Evolutionary conservation across 2,888 invertebrate species (phyloP).

Genomic region (Campopleginae sp.): DNA sequence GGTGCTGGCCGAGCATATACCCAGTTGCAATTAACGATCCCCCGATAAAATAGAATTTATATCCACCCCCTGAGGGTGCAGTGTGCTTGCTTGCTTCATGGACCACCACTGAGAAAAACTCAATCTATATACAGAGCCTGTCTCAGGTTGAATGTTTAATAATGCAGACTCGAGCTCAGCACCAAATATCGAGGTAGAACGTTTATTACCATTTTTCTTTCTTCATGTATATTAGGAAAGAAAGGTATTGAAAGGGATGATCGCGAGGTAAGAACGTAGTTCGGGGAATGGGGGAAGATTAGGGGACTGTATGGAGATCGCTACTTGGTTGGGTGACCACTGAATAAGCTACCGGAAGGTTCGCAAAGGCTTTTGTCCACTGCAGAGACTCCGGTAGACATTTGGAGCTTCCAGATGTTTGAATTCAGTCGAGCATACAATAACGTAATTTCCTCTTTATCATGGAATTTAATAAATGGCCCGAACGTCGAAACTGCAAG

Average conservation of each 20-base stretch:
- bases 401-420: constrained; percentile 10
- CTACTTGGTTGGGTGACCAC: not conserved
- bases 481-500: constrained; percentile 26
- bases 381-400: too few species aligned
- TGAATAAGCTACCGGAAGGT: not conserved
- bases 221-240: not conserved
- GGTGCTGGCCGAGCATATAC: constrained; percentile 46
- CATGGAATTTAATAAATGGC: constrained; percentile 29
- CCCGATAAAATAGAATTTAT: constrained; percentile 72
- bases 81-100: constrained; percentile 49
- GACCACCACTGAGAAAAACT: constrained; percentile 47
- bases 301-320: not conserved
- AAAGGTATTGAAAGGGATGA: not conserved
- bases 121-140: constrained; percentile 7
- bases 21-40: constrained; percentile 72
- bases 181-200: not conserved
- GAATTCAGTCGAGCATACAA: constrained; percentile 23
- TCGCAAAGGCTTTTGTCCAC: not conserved
- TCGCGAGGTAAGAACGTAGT: not conserved
- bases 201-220: not conserved
- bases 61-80: constrained; percentile 53
- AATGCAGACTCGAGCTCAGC: not conserved
- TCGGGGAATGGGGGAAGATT: not conserved
- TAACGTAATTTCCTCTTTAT: constrained; percentile 42
- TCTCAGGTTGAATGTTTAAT: constrained; percentile 17